These are phyloP conservation scores for Sesamia nonagrioides DNA, from an alignment of 1,140 invertebrate genomes.

Conservation along the genomic window DNA sequence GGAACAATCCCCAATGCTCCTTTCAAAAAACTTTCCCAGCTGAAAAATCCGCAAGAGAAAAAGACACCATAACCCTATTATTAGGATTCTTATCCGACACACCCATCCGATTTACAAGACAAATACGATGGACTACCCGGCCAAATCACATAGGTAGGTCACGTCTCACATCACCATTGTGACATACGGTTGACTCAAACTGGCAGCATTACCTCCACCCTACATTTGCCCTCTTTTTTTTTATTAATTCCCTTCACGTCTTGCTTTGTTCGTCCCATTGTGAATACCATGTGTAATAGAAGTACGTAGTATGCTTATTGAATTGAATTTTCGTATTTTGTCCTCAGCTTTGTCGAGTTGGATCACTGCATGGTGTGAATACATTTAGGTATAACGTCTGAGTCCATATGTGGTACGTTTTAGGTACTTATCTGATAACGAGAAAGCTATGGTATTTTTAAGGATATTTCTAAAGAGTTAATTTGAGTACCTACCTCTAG, in stretches of 20 bases:
- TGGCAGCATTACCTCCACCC: conserved; percentile 68
- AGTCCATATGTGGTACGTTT: not conserved
- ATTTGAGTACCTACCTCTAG: no score
- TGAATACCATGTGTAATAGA: conserved; percentile 69
- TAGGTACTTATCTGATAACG: not conserved
- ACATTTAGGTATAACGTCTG: not conserved
- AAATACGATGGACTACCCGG: conserved; percentile 60
- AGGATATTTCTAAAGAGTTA: no score
- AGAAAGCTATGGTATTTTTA: not conserved
- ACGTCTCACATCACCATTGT: conserved; percentile 76
- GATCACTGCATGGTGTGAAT: conserved; percentile 14
- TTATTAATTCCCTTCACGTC: conserved; percentile 79
- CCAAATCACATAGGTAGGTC: conserved; percentile 72
- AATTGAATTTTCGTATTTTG: conserved; percentile 61
- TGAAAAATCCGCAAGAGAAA: conserved; percentile 27
- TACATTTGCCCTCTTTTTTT: conserved; percentile 71
- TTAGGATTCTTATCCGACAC: conserved; percentile 49
- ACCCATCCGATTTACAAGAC: conserved; percentile 59
- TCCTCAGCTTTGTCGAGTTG: conserved; percentile 47
- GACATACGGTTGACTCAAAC: conserved; percentile 69
- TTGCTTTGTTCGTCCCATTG: conserved; percentile 77
- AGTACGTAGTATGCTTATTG: conserved; percentile 64
- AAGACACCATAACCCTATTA: conserved; percentile 23
- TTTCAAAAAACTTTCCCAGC: conserved; percentile 16
- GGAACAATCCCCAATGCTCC: not conserved